Base-by-base conservation (phyloP, 2,797 vertebrate genomes). In the Scyliorhinus canicula region DNA sequence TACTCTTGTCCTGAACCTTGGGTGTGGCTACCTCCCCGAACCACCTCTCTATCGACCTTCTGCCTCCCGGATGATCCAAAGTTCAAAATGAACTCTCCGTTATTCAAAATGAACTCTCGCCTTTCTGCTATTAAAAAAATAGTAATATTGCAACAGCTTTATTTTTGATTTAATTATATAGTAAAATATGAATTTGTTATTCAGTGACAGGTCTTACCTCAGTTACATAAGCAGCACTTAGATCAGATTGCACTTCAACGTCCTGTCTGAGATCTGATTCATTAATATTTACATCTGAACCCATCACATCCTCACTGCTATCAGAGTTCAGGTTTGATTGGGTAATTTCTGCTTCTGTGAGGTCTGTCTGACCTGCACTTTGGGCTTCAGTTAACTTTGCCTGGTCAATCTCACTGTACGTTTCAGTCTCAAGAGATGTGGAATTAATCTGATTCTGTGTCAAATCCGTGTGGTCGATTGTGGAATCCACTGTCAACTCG, bases 401-500 rank as follows among this genome's bases (percentile, higher is more conserved):
- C 77, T 95, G 96, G 95, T 97, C 96, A 95, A 97, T 97, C 60
- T 97, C 97, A 57, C 96, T 97, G 69, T 97, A 97, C 95, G 97
- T 84, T 26, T 98, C 97, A 95, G 97, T 95, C 96, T 97, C 97
- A 12, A 97, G 96, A 50, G 97, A 35, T 7, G 52, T 88, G 52
- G 85, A 88, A 28, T 86, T 95, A 44, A 97, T 96, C 31, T 97
- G 96, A 96, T 97, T 96, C 95, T 96, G 97, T 55, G 96, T 96
- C 95, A 98, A 96, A 95, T 97, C 96, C 55, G 97, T 96, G 8
- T 97, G 95, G 95, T 97, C 97, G 93, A 97, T 96, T 95, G 97
- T 96, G 95, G 97, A 95, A 95, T 98, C 98, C 63, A 97, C 97
- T 0, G 97, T 95, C 96, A 99, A 97, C 96, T 98, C 98, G n/a